These are phyloP conservation scores for Eublepharis macularius DNA, from an alignment of 2,113 vertebrate genomes.

Conservation along the genomic window DNA sequence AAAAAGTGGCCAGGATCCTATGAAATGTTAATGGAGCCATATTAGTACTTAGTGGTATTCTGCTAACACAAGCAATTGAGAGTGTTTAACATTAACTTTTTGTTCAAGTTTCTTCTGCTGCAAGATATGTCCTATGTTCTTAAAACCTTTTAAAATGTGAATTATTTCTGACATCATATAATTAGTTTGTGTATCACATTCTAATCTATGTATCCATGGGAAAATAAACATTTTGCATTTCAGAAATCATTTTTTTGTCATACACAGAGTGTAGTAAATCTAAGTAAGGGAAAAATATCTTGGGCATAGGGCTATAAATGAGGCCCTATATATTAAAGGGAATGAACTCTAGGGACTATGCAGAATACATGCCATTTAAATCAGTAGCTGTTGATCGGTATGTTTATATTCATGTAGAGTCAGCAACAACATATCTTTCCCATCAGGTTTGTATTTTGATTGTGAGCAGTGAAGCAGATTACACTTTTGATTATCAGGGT, in stretches of 20 bases:
- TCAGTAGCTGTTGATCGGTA: background rate
- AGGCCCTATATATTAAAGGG: background rate
- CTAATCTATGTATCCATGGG: background rate
- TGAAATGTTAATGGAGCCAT: no score
- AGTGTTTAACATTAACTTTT: no score
- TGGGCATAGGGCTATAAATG: background rate
- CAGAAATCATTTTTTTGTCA: background rate
- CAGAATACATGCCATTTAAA: background rate
- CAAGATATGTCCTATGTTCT: background rate
- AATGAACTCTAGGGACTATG: background rate
- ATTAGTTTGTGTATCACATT: background rate
- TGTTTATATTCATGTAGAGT: background rate
- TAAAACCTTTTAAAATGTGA: background rate
- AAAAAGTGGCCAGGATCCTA: no score
- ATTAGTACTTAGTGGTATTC: no score
- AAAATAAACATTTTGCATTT: background rate
- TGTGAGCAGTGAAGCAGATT: background rate
- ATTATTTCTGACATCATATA: background rate
- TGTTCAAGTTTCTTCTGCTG: no score
- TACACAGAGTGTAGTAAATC: background rate
- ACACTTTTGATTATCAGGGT: conserved; percentile 3
- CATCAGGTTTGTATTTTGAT: conserved; percentile 6
- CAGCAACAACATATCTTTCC: background rate
- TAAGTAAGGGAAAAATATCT: background rate
- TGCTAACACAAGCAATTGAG: no score